These are phyloP conservation scores for Anguilla marmorata DNA, from an alignment of 2,797 vertebrate genomes.

Conservation along the genomic window DNA sequence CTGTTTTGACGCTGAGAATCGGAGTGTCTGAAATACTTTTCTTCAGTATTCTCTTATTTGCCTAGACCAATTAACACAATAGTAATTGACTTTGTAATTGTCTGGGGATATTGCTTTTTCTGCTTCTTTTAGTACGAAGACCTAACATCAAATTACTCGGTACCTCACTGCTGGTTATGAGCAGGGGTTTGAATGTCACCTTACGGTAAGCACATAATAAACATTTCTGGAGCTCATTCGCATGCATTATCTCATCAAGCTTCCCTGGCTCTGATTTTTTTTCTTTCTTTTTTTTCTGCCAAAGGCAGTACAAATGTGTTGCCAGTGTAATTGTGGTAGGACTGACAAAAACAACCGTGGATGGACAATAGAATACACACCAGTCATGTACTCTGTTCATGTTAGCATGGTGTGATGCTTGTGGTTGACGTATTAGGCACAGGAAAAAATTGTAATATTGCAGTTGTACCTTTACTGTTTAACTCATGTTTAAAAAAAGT, in stretches of 20 bases:
- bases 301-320: neutral
- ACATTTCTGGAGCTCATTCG: neutral
- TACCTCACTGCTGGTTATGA: neutral
- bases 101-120: constrained; percentile 17
- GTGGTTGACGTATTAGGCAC: neutral
- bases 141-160: neutral
- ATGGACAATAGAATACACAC: neutral
- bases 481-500: neutral
- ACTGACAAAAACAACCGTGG: neutral
- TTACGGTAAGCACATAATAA: neutral
- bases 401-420: neutral
- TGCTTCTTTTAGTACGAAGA: neutral
- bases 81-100: constrained; percentile 29
- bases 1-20: constrained; percentile 64
- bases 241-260: neutral
- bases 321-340: neutral
- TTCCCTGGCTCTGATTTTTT: neutral
- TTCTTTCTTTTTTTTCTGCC: neutral
- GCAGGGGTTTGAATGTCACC: neutral
- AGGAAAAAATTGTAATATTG: neutral
- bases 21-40: constrained; percentile 64
- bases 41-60: constrained; percentile 54
- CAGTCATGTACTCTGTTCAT: neutral
- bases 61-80: constrained; percentile 24
- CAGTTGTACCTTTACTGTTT: neutral